These are phyloP conservation scores for Psettodes erumei DNA, from an alignment of 2,113 vertebrate species.

Conservation along the genomic window DNA sequence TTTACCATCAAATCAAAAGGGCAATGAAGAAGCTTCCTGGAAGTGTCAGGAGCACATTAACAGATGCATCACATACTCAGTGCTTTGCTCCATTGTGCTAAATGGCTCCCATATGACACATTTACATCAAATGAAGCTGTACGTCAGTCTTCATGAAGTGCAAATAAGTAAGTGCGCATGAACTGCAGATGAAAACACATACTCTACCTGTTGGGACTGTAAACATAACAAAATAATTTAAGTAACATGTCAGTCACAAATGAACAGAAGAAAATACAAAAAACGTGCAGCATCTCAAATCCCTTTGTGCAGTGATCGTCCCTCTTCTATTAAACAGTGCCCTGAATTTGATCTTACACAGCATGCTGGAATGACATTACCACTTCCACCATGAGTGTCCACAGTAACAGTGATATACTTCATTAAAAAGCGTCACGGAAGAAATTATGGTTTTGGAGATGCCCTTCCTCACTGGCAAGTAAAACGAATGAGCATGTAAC, in stretches of 20 bases:
- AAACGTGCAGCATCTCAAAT: slow-evolving; percentile 1
- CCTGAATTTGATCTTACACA: slow-evolving; percentile 1
- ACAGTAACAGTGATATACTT: not conserved
- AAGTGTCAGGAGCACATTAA: slow-evolving; percentile 20
- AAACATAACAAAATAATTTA: slow-evolving; percentile 43
- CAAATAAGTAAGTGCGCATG: slow-evolving; percentile 14
- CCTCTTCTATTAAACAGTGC: not conserved
- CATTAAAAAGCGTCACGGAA: not conserved
- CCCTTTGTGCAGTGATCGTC: not conserved
- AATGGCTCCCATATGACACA: slow-evolving; percentile 26
- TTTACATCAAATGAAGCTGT: slow-evolving; percentile 32
- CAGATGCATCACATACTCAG: slow-evolving; percentile 18
- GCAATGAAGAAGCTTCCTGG: not conserved
- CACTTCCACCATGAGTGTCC: slow-evolving; percentile 11
- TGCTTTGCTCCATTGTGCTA: slow-evolving; percentile 20
- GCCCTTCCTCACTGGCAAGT: not conserved
- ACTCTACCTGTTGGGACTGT: not conserved
- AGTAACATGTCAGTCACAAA: slow-evolving; percentile 10
- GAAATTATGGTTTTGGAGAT: slow-evolving; percentile 16
- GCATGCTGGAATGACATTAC: slow-evolving; percentile 2
- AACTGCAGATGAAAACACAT: not conserved
- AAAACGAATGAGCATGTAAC: slow-evolving; percentile 16
- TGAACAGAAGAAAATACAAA: not conserved
- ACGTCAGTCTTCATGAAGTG: slow-evolving; percentile 19
- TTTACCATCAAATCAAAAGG: slow-evolving; percentile 14